A percentile compares a stretch with the other conserved stretches of the same genome.
Evolutionary conservation across 2,113 vertebrate species (phyloP).

Genomic region (Daphoenositta chrysoptera): DNA sequence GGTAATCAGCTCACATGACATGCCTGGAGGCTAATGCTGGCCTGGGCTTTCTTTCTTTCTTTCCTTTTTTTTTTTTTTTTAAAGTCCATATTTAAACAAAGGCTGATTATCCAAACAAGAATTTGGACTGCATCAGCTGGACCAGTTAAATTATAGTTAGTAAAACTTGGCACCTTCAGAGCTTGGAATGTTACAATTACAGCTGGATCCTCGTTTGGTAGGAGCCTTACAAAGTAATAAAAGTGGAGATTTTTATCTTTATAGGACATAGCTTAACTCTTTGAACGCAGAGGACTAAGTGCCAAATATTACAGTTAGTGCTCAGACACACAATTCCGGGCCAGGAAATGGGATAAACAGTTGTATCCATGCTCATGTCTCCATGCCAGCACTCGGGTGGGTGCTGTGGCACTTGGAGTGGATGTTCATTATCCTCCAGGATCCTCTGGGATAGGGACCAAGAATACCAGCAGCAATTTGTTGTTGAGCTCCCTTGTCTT

Average conservation of each 20-base stretch:
- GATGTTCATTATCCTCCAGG: not conserved
- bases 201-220: constrained; percentile 73
- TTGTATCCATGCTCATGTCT: accelerated
- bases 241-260: constrained; percentile 78
- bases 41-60: constrained; percentile 51
- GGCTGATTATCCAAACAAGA: constrained; percentile 87
- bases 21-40: constrained; percentile 78
- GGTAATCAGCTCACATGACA: constrained; percentile 88
- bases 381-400: accelerated
- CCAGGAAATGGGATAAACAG: not conserved
- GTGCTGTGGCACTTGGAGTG: not conserved
- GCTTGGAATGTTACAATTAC: constrained; percentile 77
- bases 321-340: not conserved
- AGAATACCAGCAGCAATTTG: not conserved
- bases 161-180: constrained; percentile 80
- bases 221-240: constrained; percentile 68
- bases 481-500: not conserved
- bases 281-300: constrained; percentile 44
- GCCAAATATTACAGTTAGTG: not conserved
- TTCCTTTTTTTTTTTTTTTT: not conserved
- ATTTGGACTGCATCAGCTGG: constrained; percentile 75
- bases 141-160: constrained; percentile 78
- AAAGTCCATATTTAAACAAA: constrained; percentile 80
- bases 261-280: constrained; percentile 71
- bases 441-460: not conserved